These are phyloP conservation scores for Psittacus erithacus DNA, from an alignment of 2,113 vertebrate species.

Conservation along the genomic window DNA sequence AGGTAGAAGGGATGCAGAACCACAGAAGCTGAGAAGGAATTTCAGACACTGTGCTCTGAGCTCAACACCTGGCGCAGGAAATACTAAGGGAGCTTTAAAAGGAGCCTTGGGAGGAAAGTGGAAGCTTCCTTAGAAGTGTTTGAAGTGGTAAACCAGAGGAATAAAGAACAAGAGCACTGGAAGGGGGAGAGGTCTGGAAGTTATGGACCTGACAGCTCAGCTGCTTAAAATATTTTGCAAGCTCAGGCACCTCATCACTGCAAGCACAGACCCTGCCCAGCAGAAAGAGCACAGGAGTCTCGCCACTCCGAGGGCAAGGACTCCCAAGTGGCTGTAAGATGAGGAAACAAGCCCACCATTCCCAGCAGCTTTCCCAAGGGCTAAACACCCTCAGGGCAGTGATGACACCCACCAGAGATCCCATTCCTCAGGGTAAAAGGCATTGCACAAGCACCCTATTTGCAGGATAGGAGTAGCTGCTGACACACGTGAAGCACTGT, in stretches of 20 bases:
- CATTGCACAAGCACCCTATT: fast-evolving
- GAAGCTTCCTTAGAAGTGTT: neutral
- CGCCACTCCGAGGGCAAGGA: neutral
- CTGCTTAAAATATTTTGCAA: neutral
- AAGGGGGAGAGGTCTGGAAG: conserved; percentile 28
- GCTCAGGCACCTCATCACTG: conserved; percentile 24
- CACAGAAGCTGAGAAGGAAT: neutral
- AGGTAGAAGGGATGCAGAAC: neutral
- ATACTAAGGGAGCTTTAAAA: neutral
- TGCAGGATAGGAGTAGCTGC: neutral
- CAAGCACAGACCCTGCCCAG: neutral
- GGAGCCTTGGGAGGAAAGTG: neutral
- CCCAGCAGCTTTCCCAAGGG: neutral
- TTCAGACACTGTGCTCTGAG: neutral
- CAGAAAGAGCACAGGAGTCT: neutral
- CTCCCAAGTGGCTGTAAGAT: fast-evolving
- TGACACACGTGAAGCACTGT: neutral
- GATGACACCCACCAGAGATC: neutral
- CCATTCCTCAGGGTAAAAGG: fast-evolving
- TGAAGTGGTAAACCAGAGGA: conserved; percentile 37
- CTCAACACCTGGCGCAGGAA: conserved; percentile 52
- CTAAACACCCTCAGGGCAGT: neutral
- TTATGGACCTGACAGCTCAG: neutral
- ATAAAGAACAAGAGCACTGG: neutral
- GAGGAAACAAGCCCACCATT: fast-evolving